Percentiles rank a stretch among this genome's conserved stretches.
phyloP scores from a whole-genome alignment of 2,797 vertebrate species.

The Liparis tanakae region DNA sequence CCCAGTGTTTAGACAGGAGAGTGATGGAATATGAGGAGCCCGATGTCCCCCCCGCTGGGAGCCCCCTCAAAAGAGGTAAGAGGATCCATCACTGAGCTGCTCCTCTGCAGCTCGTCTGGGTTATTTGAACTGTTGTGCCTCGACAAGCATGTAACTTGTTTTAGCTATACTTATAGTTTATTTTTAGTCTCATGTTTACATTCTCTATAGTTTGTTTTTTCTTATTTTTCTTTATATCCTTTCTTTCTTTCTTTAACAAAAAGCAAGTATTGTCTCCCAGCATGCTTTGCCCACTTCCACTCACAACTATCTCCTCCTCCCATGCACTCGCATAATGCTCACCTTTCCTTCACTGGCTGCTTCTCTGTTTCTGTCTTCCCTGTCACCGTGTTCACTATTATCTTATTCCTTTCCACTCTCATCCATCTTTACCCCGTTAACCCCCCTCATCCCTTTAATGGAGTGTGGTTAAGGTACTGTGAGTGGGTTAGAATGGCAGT shows the following conservation, averaged over 20 bases:
- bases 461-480: conserved; percentile 64
- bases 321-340: background rate
- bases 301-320: conserved; percentile 3
- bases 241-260: background rate
- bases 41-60: conserved; percentile 60
- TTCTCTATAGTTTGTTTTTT: background rate
- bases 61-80: conserved; percentile 71
- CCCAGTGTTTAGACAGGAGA: conserved; percentile 55
- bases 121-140: background rate
- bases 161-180: background rate
- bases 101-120: background rate
- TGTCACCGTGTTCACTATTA: conserved; percentile 18
- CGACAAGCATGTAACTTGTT: background rate
- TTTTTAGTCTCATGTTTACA: background rate
- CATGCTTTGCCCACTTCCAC: conserved; percentile 19
- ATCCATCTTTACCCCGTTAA: conserved; percentile 59
- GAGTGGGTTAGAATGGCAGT: conserved; percentile 75
- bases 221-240: background rate
- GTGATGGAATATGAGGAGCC: conserved; percentile 79
- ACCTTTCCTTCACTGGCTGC: conserved; percentile 17
- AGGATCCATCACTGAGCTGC: conserved; percentile 20
- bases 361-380: conserved; percentile 8
- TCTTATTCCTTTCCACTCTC: conserved; percentile 39
- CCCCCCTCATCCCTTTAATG: conserved; percentile 53
- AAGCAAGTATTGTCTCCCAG: conserved; percentile 25